A percentile compares a stretch with the other conserved stretches of the same genome.
These are phyloP conservation scores for Arenaria interpres DNA, from an alignment of 2,113 vertebrate species.

Conservation along the genomic window DNA sequence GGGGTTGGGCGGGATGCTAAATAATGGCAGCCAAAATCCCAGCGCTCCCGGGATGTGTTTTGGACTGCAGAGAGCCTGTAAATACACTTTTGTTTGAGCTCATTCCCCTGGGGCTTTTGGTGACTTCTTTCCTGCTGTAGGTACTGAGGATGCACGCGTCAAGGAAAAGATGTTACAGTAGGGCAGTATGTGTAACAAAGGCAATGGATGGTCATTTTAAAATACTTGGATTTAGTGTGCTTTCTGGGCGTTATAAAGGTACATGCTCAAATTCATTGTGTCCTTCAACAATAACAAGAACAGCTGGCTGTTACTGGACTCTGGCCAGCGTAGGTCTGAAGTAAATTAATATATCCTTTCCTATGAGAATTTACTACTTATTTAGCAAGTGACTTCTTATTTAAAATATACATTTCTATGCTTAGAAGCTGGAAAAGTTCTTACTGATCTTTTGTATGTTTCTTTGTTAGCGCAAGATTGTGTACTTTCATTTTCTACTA, in stretches of 20 bases:
- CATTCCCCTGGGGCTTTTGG: accelerated
- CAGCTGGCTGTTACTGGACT: accelerated
- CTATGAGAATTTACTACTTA: not conserved
- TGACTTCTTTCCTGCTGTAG: not conserved
- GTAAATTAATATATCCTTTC: not conserved
- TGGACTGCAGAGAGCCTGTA: not conserved
- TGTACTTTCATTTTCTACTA: not conserved
- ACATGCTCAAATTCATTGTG: not conserved
- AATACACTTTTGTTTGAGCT: not conserved
- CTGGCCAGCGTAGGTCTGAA: not conserved
- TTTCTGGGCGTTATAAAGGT: not conserved
- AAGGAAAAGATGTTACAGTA: too few species aligned
- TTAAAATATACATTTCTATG: not conserved
- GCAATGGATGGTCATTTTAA: not conserved
- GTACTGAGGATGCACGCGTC: not conserved
- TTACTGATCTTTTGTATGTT: not conserved
- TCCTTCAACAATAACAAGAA: not conserved
- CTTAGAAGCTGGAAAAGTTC: not conserved
- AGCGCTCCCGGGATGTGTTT: not conserved
- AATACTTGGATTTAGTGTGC: not conserved
- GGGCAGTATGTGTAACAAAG: not conserved
- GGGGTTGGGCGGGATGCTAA: not conserved
- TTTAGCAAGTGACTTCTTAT: not conserved
- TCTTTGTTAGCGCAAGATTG: not conserved
- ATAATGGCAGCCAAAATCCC: not conserved